Evolutionary conservation across 2,888 invertebrate species (phyloP).

Genomic region (Cryptus armator): DNA sequence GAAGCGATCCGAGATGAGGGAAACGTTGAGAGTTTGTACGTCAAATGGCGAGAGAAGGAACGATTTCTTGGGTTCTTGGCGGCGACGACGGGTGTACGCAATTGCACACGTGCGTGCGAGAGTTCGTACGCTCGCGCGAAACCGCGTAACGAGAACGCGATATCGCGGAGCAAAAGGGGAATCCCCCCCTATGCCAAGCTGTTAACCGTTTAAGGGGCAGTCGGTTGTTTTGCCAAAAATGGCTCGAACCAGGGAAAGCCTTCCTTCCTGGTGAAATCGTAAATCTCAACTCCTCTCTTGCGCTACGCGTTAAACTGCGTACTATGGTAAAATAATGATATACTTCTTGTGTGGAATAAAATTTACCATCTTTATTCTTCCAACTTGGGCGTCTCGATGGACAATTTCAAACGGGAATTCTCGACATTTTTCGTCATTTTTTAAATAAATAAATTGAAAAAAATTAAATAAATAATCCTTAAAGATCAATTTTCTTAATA

Average conservation of each 20-base stretch:
- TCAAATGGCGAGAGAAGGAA: constrained; percentile 65
- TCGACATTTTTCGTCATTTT: too few relatives aligned
- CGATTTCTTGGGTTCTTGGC: constrained; percentile 44
- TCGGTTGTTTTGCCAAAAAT: constrained; percentile 70
- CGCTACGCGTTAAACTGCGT: constrained; percentile 14
- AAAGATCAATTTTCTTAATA: too few relatives aligned
- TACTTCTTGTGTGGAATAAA: constrained; percentile 45
- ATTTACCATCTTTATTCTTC: not conserved
- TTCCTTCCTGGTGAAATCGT: constrained; percentile 76
- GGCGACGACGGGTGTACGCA: constrained; percentile 38
- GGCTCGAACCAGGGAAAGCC: constrained; percentile 73
- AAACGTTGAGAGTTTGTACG: constrained; percentile 65
- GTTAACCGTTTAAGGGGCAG: constrained; percentile 69
- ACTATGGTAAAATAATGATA: constrained; percentile 37
- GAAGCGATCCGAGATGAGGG: constrained; percentile 23
- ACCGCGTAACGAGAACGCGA: constrained; percentile 64
- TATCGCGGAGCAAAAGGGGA: constrained; percentile 48
- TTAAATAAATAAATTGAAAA: too few relatives aligned
- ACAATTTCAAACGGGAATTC: not conserved
- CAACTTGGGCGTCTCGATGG: not conserved
- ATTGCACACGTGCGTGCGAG: constrained; percentile 63
- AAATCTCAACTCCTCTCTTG: constrained; percentile 72
- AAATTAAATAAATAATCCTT: too few relatives aligned
- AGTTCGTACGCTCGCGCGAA: constrained; percentile 1
- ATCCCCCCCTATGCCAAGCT: constrained; percentile 30